Percentiles rank a stretch among this genome's conserved stretches.
phyloP scores from a whole-genome alignment of 2,113 vertebrate genomes.

The Zosterops hypoxanthus region DNA sequence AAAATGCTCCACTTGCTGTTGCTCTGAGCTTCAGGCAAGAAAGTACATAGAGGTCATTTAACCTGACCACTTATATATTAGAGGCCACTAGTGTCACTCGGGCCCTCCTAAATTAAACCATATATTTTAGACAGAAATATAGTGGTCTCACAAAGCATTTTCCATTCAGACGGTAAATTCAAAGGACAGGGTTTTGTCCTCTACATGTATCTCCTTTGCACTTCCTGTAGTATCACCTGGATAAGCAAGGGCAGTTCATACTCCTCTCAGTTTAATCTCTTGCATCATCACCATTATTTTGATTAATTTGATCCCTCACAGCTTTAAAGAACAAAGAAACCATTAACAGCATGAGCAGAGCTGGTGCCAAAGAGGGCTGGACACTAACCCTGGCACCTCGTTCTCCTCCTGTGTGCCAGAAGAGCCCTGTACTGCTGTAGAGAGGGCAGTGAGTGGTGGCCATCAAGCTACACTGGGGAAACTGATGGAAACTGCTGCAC shows the following conservation, averaged over 20 bases:
- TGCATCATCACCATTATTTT: not conserved
- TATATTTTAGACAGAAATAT: slow-evolving; percentile 6
- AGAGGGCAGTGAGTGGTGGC: accelerated
- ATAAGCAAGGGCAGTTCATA: not conserved
- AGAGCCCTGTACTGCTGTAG: not conserved
- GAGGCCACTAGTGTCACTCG: not conserved
- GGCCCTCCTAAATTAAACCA: slow-evolving; percentile 37
- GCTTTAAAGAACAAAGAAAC: not conserved
- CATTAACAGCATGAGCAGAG: not conserved
- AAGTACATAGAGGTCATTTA: slow-evolving; percentile 13
- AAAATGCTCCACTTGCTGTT: not conserved
- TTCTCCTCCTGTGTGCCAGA: not conserved
- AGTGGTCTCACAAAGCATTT: not conserved
- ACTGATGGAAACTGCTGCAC: not conserved
- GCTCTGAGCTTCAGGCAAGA: not conserved
- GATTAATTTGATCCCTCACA: not conserved
- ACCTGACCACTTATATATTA: slow-evolving; percentile 3
- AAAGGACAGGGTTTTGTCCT: not conserved
- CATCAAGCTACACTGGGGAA: accelerated
- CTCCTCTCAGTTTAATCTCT: not conserved
- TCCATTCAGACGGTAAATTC: not conserved
- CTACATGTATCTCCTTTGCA: not conserved
- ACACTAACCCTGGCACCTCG: accelerated
- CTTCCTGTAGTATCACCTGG: not conserved
- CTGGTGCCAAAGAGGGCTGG: not conserved